Conservation (phyloP, 2,113 vertebrate species). For the Apteryx owenii region DNA sequence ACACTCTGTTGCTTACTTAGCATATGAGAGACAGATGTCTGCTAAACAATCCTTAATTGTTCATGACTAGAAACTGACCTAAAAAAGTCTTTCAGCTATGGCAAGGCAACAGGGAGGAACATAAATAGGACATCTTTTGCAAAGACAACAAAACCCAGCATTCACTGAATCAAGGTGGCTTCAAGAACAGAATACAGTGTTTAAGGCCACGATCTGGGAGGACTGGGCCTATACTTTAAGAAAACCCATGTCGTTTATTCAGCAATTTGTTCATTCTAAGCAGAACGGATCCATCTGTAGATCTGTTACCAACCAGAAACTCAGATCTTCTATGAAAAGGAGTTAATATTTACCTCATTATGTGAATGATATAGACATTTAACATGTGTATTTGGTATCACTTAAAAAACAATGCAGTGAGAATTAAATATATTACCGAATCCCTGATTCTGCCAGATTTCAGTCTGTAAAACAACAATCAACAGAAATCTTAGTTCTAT, state of each 20-base stretch:
- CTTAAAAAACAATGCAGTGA: background rate
- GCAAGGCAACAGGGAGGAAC: constrained; percentile 14
- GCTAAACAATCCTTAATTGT: constrained; percentile 33
- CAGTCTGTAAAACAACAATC: background rate
- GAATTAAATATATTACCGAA: background rate
- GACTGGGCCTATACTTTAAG: background rate
- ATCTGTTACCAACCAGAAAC: background rate
- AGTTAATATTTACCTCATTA: background rate
- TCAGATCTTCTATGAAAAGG: background rate
- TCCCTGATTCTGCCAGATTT: background rate
- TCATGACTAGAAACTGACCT: constrained; percentile 64
- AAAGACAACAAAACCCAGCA: constrained; percentile 17
- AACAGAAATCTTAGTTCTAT: background rate
- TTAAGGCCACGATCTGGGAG: background rate
- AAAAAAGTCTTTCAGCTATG: constrained; percentile 58
- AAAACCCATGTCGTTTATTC: rapidly evolving
- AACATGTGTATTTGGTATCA: background rate
- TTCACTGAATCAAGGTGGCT: background rate
- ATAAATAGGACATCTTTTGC: constrained; percentile 36
- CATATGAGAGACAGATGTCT: constrained; percentile 62
- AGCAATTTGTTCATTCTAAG: background rate
- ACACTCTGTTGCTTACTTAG: constrained; percentile 49
- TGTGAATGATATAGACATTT: background rate
- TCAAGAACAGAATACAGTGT: rapidly evolving
- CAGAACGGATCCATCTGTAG: background rate